Base-by-base conservation (phyloP, 2,888 invertebrate genomes). In the Bellardia bayeri region DNA sequence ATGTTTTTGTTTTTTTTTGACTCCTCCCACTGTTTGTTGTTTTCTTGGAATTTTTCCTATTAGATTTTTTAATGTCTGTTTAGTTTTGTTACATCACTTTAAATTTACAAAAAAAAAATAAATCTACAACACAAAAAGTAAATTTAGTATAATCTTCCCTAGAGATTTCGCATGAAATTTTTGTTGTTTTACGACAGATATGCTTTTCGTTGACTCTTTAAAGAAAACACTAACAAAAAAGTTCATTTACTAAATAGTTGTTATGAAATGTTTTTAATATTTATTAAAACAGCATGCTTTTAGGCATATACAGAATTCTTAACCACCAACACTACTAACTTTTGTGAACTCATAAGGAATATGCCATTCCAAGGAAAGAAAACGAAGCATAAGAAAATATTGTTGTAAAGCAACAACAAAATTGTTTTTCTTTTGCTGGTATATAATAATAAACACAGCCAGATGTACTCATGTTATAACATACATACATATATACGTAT, bases 301-400 rank as follows among this genome's bases (percentile, higher is more conserved):
- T 72, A 82, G 82, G 82, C 82, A 64, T 66, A 75, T 75, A 68
- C 74, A 75, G 45, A 58, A 74, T 16, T 16, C 54, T 40, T n/a
- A 64, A 30, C 11, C 58, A 61, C n/a, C n/a, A 72, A 7, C 42
- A 30, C 42, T n/a, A 14, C 49, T 61, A 40, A 11, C 63, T 8
- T 49, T 14, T 14, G 1, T 33, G 33, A 61, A 6, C 7, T 58
- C 49, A 40, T 9, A 51, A 63, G 63, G 13, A 54, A n/a, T n/a
- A n/a, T 42, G 61, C n/a, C 63, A 23, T 23, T n/a, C n/a, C n/a
- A n/a, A n/a, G n/a, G n/a, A n/a, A 45, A 61, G 40, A 66, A 78
- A 66, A 56, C 66, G 49, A 66, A 78, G 49, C 45, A 69, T 79
- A 79, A 68, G 58, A 79, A 79, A 68, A 61, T 69, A 37, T 69